Base-by-base conservation (phyloP, 2,113 vertebrate genomes). In the Mellivora capensis region DNA sequence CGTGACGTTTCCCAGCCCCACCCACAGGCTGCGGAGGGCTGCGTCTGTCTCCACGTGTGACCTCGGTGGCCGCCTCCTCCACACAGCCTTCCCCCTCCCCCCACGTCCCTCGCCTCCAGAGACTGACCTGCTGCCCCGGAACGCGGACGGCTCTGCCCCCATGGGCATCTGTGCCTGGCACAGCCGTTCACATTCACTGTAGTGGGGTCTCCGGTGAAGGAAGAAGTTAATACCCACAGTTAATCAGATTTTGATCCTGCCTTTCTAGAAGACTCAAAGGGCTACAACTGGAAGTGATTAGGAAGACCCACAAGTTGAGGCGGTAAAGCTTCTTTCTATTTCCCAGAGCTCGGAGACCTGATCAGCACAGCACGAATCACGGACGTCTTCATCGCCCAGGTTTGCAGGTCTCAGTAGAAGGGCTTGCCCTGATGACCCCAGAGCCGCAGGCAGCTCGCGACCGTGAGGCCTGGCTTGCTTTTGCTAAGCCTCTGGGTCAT, bases 191-290 rank as follows among this genome's bases (percentile, higher is more conserved):
- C 61, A 93, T 88, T 88, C 27, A 64, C 87, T 79, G 91, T 47
- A 89, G 77, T 42, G 64, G 14, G n/a, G 27, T 97, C 64, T 95
- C 82, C 42, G 67, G 64, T 93, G 25, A 93, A 59, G 87, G 42
- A 85, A 7, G 85, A 93, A 85, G 81, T 85, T 52, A 79, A 44
- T 3, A 52, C 67, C 13, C 47, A 25, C 90, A 81, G 57, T 88
- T 87, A 72, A 94, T 57, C 25, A 93, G 25, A 61, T 94, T 94
- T 86, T 62, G 10, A 80, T 76, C 49, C 13, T 23, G 6, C 23
- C 27, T 74, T 87, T 59, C 23, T 59, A 47, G 81, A 67, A 59
- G 21, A 17, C 37, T 54, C 64, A 57, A 23, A 95, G 72, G 44
- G 69, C 85, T 93, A 49, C 67, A 86, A 49, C 13, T 81, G 59